A percentile compares a stretch with the other conserved stretches of the same genome.
Conservation (phyloP, 2,797 vertebrate genomes). For the Poeciliopsis infans region DNA sequence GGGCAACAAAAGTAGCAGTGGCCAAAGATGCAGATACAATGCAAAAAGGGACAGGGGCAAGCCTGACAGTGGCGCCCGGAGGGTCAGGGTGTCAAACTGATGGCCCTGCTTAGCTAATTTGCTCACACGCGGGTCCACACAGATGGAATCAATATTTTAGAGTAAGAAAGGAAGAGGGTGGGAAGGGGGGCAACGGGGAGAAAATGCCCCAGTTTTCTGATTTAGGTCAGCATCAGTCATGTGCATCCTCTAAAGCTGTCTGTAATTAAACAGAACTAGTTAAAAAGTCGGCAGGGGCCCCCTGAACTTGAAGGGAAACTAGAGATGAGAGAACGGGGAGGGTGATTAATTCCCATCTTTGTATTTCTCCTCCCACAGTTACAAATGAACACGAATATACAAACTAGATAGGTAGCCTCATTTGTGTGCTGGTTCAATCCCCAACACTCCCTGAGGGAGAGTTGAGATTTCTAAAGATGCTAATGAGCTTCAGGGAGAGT, state of each 20-base stretch:
- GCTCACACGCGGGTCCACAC: slow-evolving; percentile 45
- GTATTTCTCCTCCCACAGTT: slow-evolving; percentile 70
- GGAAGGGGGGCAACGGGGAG: not conserved
- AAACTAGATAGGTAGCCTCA: slow-evolving; percentile 71
- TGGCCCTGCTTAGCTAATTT: slow-evolving; percentile 59
- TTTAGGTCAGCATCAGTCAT: slow-evolving; percentile 78
- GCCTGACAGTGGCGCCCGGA: slow-evolving; percentile 1
- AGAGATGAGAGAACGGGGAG: slow-evolving; percentile 43
- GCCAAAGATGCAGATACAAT: slow-evolving; percentile 36
- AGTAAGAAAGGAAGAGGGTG: slow-evolving; percentile 61
- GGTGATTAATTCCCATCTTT: slow-evolving; percentile 75
- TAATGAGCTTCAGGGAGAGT: slow-evolving; percentile 68
- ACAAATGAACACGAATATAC: slow-evolving; percentile 44
- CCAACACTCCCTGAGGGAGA: slow-evolving; percentile 46
- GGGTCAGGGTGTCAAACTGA: slow-evolving; percentile 41
- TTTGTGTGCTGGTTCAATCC: slow-evolving; percentile 57
- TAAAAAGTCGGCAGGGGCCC: slow-evolving; percentile 60
- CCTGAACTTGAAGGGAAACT: slow-evolving; percentile 45
- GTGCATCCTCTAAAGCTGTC: slow-evolving; percentile 67
- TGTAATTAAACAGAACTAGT: slow-evolving; percentile 79
- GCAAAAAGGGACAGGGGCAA: slow-evolving; percentile 1
- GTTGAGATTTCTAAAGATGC: slow-evolving; percentile 60
- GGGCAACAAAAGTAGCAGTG: slow-evolving; percentile 28
- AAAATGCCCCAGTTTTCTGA: slow-evolving; percentile 77
- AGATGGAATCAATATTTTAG: slow-evolving; percentile 72